These are phyloP conservation scores for Galemys pyrenaicus DNA, from an alignment of 2,113 vertebrate genomes.

Conservation along the genomic window DNA sequence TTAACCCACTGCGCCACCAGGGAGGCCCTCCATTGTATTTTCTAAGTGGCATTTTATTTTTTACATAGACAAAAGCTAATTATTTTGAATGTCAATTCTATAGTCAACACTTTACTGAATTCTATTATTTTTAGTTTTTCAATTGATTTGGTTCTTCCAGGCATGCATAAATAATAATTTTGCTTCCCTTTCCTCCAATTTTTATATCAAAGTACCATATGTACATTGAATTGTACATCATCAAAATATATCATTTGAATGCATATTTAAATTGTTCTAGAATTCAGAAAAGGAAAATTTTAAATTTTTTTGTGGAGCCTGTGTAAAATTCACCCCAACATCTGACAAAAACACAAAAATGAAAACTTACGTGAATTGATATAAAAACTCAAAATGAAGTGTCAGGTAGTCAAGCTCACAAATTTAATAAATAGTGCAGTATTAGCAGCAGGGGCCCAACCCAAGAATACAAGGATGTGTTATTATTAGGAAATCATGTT, in stretches of 20 bases:
- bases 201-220: background rate
- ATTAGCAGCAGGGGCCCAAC: background rate
- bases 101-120: slow-evolving; percentile 5
- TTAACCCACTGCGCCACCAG: no score
- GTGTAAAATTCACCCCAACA: background rate
- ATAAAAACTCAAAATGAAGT: background rate
- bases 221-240: background rate
- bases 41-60: background rate
- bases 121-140: slow-evolving; percentile 20
- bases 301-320: background rate
- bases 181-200: background rate
- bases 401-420: background rate
- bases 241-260: background rate
- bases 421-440: background rate
- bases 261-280: background rate
- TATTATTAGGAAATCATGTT: background rate
- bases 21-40: no score
- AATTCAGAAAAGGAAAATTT: slow-evolving; percentile 18
- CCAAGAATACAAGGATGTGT: background rate
- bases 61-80: background rate
- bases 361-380: background rate
- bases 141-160: background rate
- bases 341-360: background rate
- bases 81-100: background rate
- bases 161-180: background rate